A percentile compares a stretch with the other conserved stretches of the same genome.
Conservation (phyloP, 2,797 vertebrate species). For the Xenops minutus region DNA sequence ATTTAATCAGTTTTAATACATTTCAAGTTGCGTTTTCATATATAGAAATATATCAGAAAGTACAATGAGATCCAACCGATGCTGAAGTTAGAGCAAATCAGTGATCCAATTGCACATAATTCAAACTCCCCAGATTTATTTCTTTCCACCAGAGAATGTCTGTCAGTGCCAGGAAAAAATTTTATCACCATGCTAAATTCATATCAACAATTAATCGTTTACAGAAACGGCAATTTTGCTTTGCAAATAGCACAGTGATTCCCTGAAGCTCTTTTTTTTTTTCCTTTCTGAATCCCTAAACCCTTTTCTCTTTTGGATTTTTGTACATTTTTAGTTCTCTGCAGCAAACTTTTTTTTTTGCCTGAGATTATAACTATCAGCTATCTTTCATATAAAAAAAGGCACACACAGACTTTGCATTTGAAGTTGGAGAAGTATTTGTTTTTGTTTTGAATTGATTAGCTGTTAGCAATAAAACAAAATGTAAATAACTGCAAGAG, state of each 20-base stretch:
- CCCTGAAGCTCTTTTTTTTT: slow-evolving; percentile 20
- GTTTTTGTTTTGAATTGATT: slow-evolving; percentile 49
- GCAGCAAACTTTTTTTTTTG: background rate
- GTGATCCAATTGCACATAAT: slow-evolving; percentile 47
- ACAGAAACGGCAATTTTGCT: slow-evolving; percentile 19
- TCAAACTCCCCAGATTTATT: slow-evolving; percentile 58
- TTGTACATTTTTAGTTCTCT: background rate
- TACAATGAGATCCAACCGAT: background rate
- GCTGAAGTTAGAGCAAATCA: slow-evolving; percentile 23
- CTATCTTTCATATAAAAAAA: slow-evolving; percentile 19
- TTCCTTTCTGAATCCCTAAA: background rate
- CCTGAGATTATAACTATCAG: background rate
- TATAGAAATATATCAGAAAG: slow-evolving; percentile 8
- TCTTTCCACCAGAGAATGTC: slow-evolving; percentile 34
- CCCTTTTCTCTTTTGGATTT: background rate
- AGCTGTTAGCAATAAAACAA: slow-evolving; percentile 40
- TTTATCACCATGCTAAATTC: slow-evolving; percentile 63
- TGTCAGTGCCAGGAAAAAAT: slow-evolving; percentile 59
- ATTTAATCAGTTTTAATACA: slow-evolving; percentile 33
- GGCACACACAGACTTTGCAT: background rate
- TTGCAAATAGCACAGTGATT: slow-evolving; percentile 55
- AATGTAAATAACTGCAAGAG: slow-evolving; percentile 27
- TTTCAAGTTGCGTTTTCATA: background rate
- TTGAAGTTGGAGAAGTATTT: slow-evolving; percentile 18
- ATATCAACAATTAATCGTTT: slow-evolving; percentile 66